Percentiles rank a stretch among this genome's conserved stretches.
Conservation (phyloP, 2,888 invertebrate species). For the Pseudolycoriella hygida region DNA sequence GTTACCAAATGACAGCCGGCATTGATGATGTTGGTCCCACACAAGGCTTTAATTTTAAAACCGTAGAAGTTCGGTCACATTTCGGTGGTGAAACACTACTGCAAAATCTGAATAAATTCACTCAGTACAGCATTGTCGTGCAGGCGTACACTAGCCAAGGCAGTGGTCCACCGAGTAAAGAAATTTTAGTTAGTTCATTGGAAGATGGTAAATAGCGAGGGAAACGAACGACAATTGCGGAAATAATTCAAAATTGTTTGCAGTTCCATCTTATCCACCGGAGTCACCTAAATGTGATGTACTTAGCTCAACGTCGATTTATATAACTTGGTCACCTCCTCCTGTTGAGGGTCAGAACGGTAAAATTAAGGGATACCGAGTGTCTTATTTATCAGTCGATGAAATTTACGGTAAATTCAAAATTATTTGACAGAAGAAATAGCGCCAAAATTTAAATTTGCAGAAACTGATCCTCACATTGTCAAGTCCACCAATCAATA, state of each 20-base stretch:
- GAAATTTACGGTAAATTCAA: slow-evolving; percentile 57
- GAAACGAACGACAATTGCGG: not conserved
- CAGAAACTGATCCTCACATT: slow-evolving; percentile 55
- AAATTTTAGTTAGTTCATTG: slow-evolving; percentile 59
- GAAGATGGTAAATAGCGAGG: slow-evolving; percentile 69
- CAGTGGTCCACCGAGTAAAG: slow-evolving; percentile 67
- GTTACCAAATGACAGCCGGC: slow-evolving; percentile 45
- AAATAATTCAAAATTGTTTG: not conserved
- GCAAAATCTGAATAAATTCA: slow-evolving; percentile 57
- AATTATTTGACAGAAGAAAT: too few relatives aligned
- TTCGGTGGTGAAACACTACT: slow-evolving; percentile 49
- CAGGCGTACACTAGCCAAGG: slow-evolving; percentile 78
- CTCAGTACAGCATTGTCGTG: slow-evolving; percentile 64
- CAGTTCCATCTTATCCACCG: slow-evolving; percentile 74
- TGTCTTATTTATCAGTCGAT: slow-evolving; percentile 60
- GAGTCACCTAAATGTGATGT: slow-evolving; percentile 68
- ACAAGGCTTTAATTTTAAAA: slow-evolving; percentile 53
- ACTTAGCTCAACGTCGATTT: slow-evolving; percentile 64
- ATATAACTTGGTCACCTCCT: slow-evolving; percentile 74
- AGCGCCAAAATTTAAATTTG: slow-evolving; percentile 11
- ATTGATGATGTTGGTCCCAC: slow-evolving; percentile 29
- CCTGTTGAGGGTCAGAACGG: slow-evolving; percentile 68
- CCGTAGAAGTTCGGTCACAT: slow-evolving; percentile 57
- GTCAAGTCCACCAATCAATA: slow-evolving; percentile 42
- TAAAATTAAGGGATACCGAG: slow-evolving; percentile 67